Evolutionary conservation across 1,140 invertebrate species (phyloP).

Genomic region (Stenopsyche tienmushanensis): DNA sequence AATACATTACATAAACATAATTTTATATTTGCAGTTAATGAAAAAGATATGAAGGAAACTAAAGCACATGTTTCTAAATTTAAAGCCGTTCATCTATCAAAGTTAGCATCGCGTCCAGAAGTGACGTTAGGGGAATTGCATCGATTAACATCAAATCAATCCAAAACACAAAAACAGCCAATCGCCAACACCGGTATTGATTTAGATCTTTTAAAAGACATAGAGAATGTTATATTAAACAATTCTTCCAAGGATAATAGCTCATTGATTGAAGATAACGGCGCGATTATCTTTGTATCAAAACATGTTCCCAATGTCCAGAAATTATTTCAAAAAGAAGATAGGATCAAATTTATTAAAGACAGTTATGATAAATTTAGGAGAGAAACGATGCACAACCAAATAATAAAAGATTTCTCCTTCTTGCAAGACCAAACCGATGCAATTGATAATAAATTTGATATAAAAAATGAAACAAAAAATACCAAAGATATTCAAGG

Average conservation of each 20-base stretch:
- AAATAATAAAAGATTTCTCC: slow-evolving; percentile 52
- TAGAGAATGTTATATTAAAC: slow-evolving; percentile 51
- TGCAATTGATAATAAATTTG: too few species aligned
- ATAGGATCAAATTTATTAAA: slow-evolving; percentile 48
- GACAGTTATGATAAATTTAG: slow-evolving; percentile 56
- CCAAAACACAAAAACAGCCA: slow-evolving; percentile 49
- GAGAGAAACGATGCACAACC: slow-evolving; percentile 52
- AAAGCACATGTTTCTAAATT: slow-evolving; percentile 66
- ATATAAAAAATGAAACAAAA: too few species aligned
- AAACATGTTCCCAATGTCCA: slow-evolving; percentile 47
- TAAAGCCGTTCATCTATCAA: slow-evolving; percentile 62
- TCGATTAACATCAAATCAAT: slow-evolving; percentile 50
- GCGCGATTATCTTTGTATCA: slow-evolving; percentile 51
- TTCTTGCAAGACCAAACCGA: too few species aligned
- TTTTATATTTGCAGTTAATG: slow-evolving; percentile 58
- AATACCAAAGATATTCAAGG: too few species aligned
- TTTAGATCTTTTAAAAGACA: slow-evolving; percentile 51
- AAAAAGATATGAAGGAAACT: slow-evolving; percentile 59
- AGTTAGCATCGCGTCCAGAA: slow-evolving; percentile 58
- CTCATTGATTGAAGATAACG: slow-evolving; percentile 52
- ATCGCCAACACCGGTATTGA: slow-evolving; percentile 46
- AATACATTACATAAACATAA: too few species aligned
- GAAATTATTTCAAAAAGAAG: slow-evolving; percentile 36
- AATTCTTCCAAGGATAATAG: slow-evolving; percentile 44
- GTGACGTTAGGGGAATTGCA: slow-evolving; percentile 60